These are phyloP conservation scores for Aporrectodea caliginosa DNA, from an alignment of 1,140 invertebrate genomes.

Conservation along the genomic window DNA sequence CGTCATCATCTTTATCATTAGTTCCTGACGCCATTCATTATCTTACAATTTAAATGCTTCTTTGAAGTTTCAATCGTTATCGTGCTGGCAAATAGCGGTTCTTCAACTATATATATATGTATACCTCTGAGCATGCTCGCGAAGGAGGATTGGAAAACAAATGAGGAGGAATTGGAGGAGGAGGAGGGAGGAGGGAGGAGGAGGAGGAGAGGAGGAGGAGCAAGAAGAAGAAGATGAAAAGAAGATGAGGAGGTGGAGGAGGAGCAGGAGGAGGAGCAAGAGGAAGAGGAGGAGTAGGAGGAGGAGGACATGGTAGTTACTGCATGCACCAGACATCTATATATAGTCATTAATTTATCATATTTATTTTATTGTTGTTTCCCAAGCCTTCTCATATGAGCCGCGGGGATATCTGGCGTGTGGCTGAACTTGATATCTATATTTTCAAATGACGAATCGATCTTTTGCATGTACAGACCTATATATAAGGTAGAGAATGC, in stretches of 20 bases:
- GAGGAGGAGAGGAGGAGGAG: not conserved
- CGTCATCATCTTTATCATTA: not conserved
- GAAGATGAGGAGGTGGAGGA: not conserved
- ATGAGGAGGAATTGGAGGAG: not conserved
- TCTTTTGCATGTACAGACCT: too few species aligned
- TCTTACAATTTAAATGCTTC: not conserved
- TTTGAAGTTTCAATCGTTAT: not conserved
- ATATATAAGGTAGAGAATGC: too few species aligned
- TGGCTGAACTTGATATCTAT: too few species aligned
- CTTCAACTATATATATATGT: too few species aligned
- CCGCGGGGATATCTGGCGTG: too few species aligned
- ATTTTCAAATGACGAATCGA: not conserved
- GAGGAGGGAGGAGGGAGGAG: not conserved
- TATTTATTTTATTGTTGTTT: not conserved
- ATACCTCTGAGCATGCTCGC: not conserved
- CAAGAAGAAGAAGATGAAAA: not conserved
- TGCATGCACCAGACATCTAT: too few species aligned
- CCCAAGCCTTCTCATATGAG: too few species aligned
- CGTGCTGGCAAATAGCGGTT: not conserved
- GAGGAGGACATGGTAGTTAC: too few species aligned
- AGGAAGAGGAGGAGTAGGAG: not conserved
- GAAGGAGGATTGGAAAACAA: not conserved
- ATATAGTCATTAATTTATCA: too few species aligned
- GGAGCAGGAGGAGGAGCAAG: not conserved
- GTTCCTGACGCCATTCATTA: not conserved